These are phyloP conservation scores for Drosophila pegasa DNA, from an alignment of 2,888 invertebrate species.

Conservation along the genomic window DNA sequence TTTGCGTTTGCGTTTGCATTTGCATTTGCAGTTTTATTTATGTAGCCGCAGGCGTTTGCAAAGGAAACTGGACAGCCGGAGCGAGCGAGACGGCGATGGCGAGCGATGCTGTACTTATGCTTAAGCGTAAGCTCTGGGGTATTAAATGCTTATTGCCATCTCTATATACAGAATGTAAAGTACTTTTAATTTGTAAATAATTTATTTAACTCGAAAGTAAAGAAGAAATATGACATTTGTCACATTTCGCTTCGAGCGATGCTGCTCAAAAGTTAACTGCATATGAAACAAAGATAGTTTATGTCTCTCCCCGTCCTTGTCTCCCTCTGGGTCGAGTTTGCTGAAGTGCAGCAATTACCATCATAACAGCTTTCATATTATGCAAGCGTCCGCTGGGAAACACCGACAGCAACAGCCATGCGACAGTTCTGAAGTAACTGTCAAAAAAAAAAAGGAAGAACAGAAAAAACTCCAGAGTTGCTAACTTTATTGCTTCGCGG, in stretches of 20 bases:
- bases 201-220: neutral
- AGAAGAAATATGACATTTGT: neutral
- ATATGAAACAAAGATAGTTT: conserved; percentile 4
- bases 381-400: conserved; percentile 45
- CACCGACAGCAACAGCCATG: conserved; percentile 16
- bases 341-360: conserved; percentile 40
- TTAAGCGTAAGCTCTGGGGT: neutral
- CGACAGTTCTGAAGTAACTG: conserved; percentile 36
- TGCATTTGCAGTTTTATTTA: conserved; percentile 49
- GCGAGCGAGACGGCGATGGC: neutral
- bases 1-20: conserved; percentile 37
- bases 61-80: conserved; percentile 11
- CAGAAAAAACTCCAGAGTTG: conserved; percentile 36
- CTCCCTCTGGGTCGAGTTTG: conserved; percentile 4
- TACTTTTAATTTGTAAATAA: conserved; percentile 7
- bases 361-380: conserved; percentile 43
- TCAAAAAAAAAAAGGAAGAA: conserved; percentile 16
- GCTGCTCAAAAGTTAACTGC: conserved; percentile 5
- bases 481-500: conserved; percentile 27
- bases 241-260: neutral
- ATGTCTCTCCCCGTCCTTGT: no score
- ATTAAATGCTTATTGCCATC: neutral
- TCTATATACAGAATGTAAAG: neutral
- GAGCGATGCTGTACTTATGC: conserved; percentile 4
- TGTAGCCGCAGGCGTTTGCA: conserved; percentile 32